Base-by-base conservation (phyloP, 2,113 vertebrate genomes). In the Callaeas wilsoni region DNA sequence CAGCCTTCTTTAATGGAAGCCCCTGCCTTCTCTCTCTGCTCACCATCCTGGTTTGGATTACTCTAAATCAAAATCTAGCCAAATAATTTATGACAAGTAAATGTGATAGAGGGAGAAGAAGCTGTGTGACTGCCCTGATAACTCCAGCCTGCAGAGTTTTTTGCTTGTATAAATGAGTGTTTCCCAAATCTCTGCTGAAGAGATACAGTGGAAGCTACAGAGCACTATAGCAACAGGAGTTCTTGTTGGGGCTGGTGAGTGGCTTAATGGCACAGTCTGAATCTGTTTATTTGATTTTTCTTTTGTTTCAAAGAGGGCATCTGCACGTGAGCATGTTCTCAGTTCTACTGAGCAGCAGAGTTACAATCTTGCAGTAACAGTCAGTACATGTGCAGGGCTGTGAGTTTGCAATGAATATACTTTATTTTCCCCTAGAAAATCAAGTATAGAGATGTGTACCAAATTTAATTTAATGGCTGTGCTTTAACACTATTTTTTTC, bases 281-380 rank as follows among this genome's bases (percentile, higher is more conserved):
- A 88, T 56, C 47, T 83, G 32, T 55, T 64, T 53, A 4, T 30
- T 92, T 90, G 2, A 9, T 52, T 63, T 29, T 50, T 13, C 8
- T 39, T 60, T 84, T 16, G 6, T 74, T 49, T 68, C 30, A 12
- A 52, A 50, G 11, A 49, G 13, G 4, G 9, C 30, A 35, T 71
- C 35, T 65, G 17, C 67, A n/a, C 0, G 0, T 60, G 4, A 65
- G 12, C 5, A 3, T 42, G 5, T 83, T 77, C 73, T 79, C 84
- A 63, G 33, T 67, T 52, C 16, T 37, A 26, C 9, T 30, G 46
- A 91, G 19, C 35, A 70, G 60, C 9, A 69, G n/a, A 76, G 11
- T 17, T 87, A 32, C 16, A 62, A 17, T 77, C 44, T 70, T 87
- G 30, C 33, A 65, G 1, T 75, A 73, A n/a, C 39, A 71, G 16